These are phyloP conservation scores for Heterochromis multidens DNA, from an alignment of 2,113 vertebrate species.

Conservation along the genomic window DNA sequence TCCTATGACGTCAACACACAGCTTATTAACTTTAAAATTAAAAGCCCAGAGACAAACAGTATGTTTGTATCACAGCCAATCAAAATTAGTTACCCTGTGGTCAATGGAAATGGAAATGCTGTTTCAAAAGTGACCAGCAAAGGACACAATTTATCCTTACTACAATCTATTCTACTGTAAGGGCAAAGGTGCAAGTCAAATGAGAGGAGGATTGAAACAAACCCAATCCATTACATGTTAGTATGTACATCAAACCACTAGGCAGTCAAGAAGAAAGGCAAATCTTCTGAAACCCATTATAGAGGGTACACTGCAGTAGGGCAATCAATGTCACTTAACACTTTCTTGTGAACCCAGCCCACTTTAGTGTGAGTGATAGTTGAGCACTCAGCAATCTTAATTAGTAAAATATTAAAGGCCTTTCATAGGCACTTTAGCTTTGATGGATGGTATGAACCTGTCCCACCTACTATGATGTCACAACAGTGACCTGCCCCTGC, in stretches of 20 bases:
- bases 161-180: neutral
- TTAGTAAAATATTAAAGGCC: slow-evolving; percentile 66
- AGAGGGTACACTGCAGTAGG: neutral
- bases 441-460: slow-evolving; percentile 47
- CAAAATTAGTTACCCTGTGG: slow-evolving; percentile 1
- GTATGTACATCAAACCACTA: neutral
- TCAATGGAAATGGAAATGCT: neutral
- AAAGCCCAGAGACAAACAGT: neutral
- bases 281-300: slow-evolving; percentile 27
- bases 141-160: neutral
- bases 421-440: slow-evolving; percentile 48
- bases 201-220: neutral
- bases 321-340: slow-evolving; percentile 61
- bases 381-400: slow-evolving; percentile 50
- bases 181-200: slow-evolving; percentile 29
- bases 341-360: slow-evolving; percentile 28
- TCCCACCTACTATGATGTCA: slow-evolving; percentile 41
- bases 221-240: neutral
- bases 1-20: neutral
- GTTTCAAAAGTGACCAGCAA: neutral
- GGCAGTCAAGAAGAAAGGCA: slow-evolving; percentile 26
- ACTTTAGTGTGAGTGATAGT: slow-evolving; percentile 35
- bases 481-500: slow-evolving; percentile 15
- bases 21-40: neutral
- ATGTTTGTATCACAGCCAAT: neutral